These are phyloP conservation scores for Cybosia mesomella DNA, from an alignment of 2,888 invertebrate species.

Conservation along the genomic window DNA sequence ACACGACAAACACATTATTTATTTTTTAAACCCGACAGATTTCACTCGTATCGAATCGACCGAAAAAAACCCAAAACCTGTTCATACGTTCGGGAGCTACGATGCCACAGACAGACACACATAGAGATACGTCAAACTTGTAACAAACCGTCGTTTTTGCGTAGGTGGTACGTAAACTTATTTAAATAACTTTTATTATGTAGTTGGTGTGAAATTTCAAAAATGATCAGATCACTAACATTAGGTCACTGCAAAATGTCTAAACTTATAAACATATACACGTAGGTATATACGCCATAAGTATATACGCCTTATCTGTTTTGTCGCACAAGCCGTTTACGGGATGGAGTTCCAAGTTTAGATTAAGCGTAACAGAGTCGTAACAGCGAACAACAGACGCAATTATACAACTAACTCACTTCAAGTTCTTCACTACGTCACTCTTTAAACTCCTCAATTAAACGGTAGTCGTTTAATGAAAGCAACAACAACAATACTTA, in stretches of 20 bases:
- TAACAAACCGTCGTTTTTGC: too few species aligned
- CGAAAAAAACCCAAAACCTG: too few species aligned
- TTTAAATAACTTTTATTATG: too few species aligned
- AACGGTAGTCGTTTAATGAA: conserved; percentile 70
- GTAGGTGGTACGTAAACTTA: too few species aligned
- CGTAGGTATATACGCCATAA: not conserved
- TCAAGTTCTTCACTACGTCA: conserved; percentile 51
- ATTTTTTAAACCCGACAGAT: too few species aligned
- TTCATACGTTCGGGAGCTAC: too few species aligned
- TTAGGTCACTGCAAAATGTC: not conserved
- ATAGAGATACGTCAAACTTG: too few species aligned
- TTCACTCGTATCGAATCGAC: too few species aligned
- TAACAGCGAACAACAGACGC: conserved; percentile 54
- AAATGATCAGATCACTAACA: too few species aligned
- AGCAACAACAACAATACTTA: conserved; percentile 78
- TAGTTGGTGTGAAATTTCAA: too few species aligned
- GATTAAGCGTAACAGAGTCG: conserved; percentile 63
- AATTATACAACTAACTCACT: conserved; percentile 68
- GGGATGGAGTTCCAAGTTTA: conserved; percentile 51
- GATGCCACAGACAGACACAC: too few species aligned
- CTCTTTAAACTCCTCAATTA: conserved; percentile 74
- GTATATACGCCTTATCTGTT: conserved; percentile 38
- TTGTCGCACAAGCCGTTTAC: conserved; percentile 45
- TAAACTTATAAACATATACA: not conserved
- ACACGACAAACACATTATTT: too few species aligned